Evolutionary conservation across 2,797 vertebrate species (phyloP).

Genomic region (Leuciscus waleckii): DNA sequence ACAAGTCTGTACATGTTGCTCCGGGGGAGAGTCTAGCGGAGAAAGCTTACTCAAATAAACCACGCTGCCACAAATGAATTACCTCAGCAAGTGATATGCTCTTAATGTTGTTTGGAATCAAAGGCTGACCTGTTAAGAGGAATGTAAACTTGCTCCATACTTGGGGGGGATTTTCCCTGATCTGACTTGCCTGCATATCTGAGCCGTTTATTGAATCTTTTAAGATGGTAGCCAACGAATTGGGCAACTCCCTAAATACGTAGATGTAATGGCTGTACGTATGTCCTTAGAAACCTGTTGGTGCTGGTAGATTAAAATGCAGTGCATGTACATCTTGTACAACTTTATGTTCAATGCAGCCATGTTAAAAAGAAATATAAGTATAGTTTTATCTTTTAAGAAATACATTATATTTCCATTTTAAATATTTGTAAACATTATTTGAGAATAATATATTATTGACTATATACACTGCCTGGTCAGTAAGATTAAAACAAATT

Average conservation of each 20-base stretch:
- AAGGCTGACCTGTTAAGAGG: conserved; percentile 62
- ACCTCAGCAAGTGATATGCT: conserved; percentile 60
- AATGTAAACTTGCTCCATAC: conserved; percentile 65
- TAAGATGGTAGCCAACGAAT: not conserved
- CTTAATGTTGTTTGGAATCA: conserved; percentile 63
- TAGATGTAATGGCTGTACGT: not conserved
- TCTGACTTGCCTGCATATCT: not conserved
- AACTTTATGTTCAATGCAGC: not conserved
- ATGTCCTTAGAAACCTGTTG: not conserved
- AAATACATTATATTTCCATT: not conserved
- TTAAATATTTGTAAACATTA: not conserved
- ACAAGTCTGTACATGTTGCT: conserved; percentile 45
- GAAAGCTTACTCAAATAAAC: conserved; percentile 63
- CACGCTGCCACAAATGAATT: conserved; percentile 62
- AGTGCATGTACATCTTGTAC: not conserved
- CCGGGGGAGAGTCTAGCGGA: conserved; percentile 32
- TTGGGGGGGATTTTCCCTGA: not conserved
- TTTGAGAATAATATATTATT: not conserved
- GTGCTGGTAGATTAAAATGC: not conserved
- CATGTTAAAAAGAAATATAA: not conserved
- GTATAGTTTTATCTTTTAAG: not conserved
- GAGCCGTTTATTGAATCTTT: not conserved
- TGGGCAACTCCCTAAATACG: not conserved
- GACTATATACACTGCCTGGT: not conserved
- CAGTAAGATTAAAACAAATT: no score